phyloP scores from a whole-genome alignment of 2,888 invertebrate genomes.

The Drosophila putrida region DNA sequence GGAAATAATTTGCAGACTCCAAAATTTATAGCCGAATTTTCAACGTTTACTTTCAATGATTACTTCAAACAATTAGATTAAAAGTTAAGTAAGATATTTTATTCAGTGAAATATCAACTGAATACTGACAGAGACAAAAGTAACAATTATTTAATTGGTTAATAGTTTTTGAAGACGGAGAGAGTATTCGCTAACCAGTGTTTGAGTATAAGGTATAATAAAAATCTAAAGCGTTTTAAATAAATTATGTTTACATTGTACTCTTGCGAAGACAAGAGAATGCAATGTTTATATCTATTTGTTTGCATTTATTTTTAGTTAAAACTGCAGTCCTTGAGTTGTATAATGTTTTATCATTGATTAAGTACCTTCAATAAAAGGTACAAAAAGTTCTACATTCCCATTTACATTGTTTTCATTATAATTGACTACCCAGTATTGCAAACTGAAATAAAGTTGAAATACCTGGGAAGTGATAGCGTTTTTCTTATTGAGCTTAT shows the following conservation, averaged over 20 bases:
- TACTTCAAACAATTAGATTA: neutral
- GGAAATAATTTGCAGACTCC: neutral
- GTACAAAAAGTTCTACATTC: no score
- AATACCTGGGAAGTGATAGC: no score
- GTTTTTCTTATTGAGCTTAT: no score
- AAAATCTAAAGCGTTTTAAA: neutral
- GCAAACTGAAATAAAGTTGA: no score
- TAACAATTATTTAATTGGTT: no score
- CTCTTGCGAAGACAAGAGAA: conserved; percentile 22
- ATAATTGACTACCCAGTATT: no score
- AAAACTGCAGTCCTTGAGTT: conserved; percentile 9
- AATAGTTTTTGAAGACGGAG: neutral
- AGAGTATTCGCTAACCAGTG: neutral
- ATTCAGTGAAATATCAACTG: neutral
- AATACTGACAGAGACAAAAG: neutral
- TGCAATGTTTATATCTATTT: neutral
- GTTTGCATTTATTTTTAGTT: neutral
- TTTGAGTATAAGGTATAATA: neutral
- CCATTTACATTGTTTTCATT: no score
- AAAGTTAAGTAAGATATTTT: neutral
- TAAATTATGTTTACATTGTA: conserved; percentile 29
- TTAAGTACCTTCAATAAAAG: no score
- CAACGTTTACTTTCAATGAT: neutral
- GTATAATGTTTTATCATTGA: no score
- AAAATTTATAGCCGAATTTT: neutral